Percentiles rank a stretch among this genome's conserved stretches.
Evolutionary conservation across 2,888 invertebrate genomes (phyloP).

Genomic region (Aleiodes alternator): DNA sequence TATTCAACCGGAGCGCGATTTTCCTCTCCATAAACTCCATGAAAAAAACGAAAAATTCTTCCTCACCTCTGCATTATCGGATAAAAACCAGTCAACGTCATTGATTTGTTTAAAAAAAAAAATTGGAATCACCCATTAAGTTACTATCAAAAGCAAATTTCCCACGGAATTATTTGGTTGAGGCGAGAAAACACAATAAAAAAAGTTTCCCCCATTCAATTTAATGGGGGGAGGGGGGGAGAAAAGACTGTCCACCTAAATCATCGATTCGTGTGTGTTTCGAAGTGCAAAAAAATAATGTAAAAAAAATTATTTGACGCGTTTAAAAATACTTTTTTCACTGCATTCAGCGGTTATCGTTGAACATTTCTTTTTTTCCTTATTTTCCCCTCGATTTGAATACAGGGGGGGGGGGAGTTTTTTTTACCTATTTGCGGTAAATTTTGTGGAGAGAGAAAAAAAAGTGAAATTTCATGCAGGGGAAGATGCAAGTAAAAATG

Average conservation of each 20-base stretch:
- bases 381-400: too few relatives aligned
- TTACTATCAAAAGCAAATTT: conserved; percentile 50
- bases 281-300: too few relatives aligned
- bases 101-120: background rate
- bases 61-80: too few relatives aligned
- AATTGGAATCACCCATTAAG: conserved; percentile 44
- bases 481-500: background rate
- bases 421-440: too few relatives aligned
- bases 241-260: background rate
- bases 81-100: background rate
- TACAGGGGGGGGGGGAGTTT: too few relatives aligned
- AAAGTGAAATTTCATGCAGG: background rate
- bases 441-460: background rate
- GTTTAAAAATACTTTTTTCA: too few relatives aligned
- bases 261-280: background rate
- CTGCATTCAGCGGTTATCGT: too few relatives aligned
- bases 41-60: background rate
- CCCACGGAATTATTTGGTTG: conserved; percentile 49
- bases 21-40: background rate
- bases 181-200: background rate
- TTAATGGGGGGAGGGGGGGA: background rate
- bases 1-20: background rate
- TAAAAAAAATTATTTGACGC: too few relatives aligned
- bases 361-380: too few relatives aligned
- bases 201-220: background rate